Base-by-base conservation (phyloP, 2,888 invertebrate genomes). In the Parochlus steinenii region DNA sequence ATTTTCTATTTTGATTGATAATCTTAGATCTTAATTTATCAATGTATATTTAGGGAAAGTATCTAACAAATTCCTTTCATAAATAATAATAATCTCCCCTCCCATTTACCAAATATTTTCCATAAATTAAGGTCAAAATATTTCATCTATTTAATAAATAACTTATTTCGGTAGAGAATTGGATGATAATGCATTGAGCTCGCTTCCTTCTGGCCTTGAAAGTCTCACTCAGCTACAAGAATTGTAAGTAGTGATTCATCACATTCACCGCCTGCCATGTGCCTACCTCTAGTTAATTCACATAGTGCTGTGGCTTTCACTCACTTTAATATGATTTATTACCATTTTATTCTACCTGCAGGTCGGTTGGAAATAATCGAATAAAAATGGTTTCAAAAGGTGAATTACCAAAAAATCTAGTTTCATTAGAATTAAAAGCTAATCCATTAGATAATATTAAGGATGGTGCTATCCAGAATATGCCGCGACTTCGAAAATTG, bases 291-390 rank as follows among this genome's bases (percentile, higher is more conserved):
- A 15, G 16, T 18, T 19, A 29, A 23, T 20, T 24, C 17, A 29
- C 17, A 22, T 28, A 19, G 10, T 29, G 14, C 14, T 20, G 10
- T 15, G 4, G 12, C 4, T 28, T 28, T 36, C 23, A 41, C 35
- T 39, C 38, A 34, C 10, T 27, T 41, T 38, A 46, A n/a, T n/a
- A n/a, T n/a, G n/a, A n/a, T n/a, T n/a, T n/a, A n/a, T n/a, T n/a
- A n/a, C n/a, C n/a, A n/a, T n/a, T n/a, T n/a, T n/a, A n/a, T n/a
- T n/a, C n/a, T n/a, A n/a, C n/a, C n/a, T 51, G 41, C 64, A 86
- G 90, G 52, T 81, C 81, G 28, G 62, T 87, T 53, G 78, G 81
- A 18, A 74, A 78, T 54, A 92, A 92, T 62, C 71, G 72, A 45
- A 76, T 92, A 52, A 72, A 71, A 50, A 70, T 67, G 55, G 71